Percentiles rank a stretch among this genome's conserved stretches.
These are phyloP conservation scores for Microchrysa polita DNA, from an alignment of 2,888 invertebrate species.

Conservation along the genomic window DNA sequence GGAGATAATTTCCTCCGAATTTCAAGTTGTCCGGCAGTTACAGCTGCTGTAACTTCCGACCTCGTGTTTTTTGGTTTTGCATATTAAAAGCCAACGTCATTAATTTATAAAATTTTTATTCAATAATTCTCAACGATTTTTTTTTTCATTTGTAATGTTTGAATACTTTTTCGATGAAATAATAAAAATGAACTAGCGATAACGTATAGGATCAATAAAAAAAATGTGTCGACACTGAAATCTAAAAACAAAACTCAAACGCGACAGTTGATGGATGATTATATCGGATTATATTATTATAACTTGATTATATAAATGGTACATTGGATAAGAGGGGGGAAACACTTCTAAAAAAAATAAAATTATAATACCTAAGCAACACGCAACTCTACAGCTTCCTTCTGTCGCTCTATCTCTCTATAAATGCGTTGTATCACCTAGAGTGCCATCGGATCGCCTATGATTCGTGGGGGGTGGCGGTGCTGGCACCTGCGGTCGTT, in stretches of 20 bases:
- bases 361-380: neutral
- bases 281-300: too few species aligned
- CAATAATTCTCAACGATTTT: constrained; percentile 5
- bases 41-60: too few species aligned
- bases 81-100: too few species aligned
- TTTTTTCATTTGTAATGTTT: constrained; percentile 19
- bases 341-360: constrained; percentile 16
- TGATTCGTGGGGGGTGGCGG: constrained; percentile 52
- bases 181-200: constrained; percentile 8
- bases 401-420: too few species aligned
- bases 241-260: too few species aligned
- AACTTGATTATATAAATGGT: too few species aligned
- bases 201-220: constrained; percentile 22
- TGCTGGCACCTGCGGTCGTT: constrained; percentile 52
- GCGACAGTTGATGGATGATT: too few species aligned
- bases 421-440: constrained; percentile 51
- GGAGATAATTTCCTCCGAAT: too few species aligned
- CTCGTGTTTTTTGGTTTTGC: too few species aligned
- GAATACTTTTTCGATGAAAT: constrained; percentile 28
- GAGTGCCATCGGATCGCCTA: constrained; percentile 48
- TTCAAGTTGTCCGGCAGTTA: too few species aligned
- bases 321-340: too few species aligned
- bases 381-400: neutral
- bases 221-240: neutral
- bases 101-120: constrained; percentile 34